phyloP scores from a whole-genome alignment of 2,113 vertebrate genomes.

The Ibidorhyncha struthersii region DNA sequence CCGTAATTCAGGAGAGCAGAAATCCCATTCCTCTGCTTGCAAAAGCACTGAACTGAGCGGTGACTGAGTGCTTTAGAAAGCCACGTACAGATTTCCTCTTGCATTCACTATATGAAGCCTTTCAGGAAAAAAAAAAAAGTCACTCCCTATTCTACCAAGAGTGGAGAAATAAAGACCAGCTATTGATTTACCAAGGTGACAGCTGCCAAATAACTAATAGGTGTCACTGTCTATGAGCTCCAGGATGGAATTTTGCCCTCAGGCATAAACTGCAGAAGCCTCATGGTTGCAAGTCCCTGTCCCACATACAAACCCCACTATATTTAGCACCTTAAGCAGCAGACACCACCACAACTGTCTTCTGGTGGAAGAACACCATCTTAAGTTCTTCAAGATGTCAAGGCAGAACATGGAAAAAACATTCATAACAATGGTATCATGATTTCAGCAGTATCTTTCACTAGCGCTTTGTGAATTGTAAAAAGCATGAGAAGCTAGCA shows the following conservation, averaged over 20 bases:
- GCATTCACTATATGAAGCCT: background rate
- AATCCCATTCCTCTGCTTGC: background rate
- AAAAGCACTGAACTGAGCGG: background rate
- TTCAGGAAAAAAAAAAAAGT: background rate
- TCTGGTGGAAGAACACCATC: background rate
- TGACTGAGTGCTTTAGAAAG: background rate
- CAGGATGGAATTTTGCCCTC: background rate
- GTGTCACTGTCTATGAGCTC: background rate
- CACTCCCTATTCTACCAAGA: background rate
- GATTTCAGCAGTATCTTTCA: background rate
- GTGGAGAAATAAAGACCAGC: background rate
- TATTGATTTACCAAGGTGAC: background rate
- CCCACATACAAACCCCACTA: background rate
- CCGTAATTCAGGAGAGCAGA: background rate
- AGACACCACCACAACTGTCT: background rate
- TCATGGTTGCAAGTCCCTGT: background rate
- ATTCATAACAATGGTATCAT: accelerated
- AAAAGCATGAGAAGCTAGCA: no score
- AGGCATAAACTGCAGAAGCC: background rate
- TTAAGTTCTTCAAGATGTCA: background rate
- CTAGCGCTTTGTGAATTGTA: background rate
- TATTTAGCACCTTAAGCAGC: background rate
- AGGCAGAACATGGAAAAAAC: background rate
- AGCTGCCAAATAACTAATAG: background rate
- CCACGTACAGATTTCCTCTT: accelerated